A percentile compares a stretch with the other conserved stretches of the same genome.
These are phyloP conservation scores for Psittacula cyanocephala DNA, from an alignment of 2,113 vertebrate species.

Conservation along the genomic window DNA sequence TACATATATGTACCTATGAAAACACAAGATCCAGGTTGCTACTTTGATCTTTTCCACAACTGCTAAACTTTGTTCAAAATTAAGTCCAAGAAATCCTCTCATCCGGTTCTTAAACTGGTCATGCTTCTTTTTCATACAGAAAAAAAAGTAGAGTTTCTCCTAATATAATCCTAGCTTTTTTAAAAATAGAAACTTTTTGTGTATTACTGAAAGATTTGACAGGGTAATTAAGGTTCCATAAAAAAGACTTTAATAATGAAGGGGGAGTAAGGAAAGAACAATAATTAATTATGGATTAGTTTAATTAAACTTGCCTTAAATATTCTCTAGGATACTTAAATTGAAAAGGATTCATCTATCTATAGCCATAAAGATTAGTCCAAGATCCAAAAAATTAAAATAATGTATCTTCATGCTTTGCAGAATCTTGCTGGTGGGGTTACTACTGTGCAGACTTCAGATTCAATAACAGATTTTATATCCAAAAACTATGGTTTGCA, in stretches of 20 bases:
- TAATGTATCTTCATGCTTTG: neutral
- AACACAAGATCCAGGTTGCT: neutral
- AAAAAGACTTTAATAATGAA: neutral
- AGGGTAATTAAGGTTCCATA: neutral
- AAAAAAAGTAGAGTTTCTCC: neutral
- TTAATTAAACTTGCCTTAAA: neutral
- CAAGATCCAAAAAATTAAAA: neutral
- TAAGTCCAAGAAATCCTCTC: neutral
- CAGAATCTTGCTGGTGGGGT: neutral
- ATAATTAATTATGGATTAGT: neutral
- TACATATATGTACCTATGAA: neutral
- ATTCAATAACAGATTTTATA: neutral
- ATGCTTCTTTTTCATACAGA: neutral
- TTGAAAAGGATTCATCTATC: neutral
- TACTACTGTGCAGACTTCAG: neutral
- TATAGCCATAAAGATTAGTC: neutral
- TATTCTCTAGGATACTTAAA: neutral
- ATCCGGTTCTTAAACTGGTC: neutral
- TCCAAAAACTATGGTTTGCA: neutral
- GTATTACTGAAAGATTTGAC: neutral
- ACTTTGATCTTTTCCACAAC: neutral
- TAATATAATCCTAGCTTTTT: neutral
- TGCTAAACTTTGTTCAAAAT: neutral
- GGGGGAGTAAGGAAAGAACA: neutral
- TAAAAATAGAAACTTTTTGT: neutral